Percentiles rank a stretch among this genome's conserved stretches.
phyloP scores from a whole-genome alignment of 2,888 invertebrate genomes.

The Slavum lentiscoides region DNA sequence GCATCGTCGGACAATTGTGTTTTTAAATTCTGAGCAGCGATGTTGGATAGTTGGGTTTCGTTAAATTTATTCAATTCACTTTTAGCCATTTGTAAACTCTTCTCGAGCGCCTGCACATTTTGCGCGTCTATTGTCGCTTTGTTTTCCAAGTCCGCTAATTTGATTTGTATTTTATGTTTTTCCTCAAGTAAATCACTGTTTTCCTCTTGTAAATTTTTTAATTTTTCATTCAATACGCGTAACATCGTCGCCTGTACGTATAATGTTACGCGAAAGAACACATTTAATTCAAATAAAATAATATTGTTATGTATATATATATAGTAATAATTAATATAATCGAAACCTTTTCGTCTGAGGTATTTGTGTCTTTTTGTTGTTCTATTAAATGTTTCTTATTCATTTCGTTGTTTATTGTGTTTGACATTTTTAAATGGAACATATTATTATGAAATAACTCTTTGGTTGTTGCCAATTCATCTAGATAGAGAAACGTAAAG shows the following conservation, averaged over 20 bases:
- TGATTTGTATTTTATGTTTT: constrained; percentile 22
- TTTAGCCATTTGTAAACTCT: constrained; percentile 13
- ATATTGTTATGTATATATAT: too few relatives aligned
- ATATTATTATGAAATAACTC: not conserved
- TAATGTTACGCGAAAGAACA: not conserved
- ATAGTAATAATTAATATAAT: not conserved
- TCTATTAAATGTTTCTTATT: constrained; percentile 2
- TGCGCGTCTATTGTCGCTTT: not conserved
- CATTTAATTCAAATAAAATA: not conserved
- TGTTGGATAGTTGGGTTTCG: not conserved
- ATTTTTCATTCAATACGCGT: not conserved
- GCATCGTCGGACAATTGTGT: not conserved
- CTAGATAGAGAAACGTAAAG: not conserved
- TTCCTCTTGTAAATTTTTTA: constrained; percentile 4
- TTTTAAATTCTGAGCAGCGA: not conserved
- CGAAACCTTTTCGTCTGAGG: constrained; percentile 21
- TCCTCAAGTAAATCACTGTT: constrained; percentile 6
- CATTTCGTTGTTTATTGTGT: constrained; percentile 17
- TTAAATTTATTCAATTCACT: not conserved
- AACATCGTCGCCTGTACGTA: constrained; percentile 17
- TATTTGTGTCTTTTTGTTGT: constrained; percentile 21
- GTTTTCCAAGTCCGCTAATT: not conserved
- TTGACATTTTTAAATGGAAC: constrained; percentile 1
- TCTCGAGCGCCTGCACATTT: constrained; percentile 14
- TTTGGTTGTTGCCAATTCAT: not conserved